phyloP scores from a whole-genome alignment of 2,113 vertebrate genomes.

The Procavia capensis region DNA sequence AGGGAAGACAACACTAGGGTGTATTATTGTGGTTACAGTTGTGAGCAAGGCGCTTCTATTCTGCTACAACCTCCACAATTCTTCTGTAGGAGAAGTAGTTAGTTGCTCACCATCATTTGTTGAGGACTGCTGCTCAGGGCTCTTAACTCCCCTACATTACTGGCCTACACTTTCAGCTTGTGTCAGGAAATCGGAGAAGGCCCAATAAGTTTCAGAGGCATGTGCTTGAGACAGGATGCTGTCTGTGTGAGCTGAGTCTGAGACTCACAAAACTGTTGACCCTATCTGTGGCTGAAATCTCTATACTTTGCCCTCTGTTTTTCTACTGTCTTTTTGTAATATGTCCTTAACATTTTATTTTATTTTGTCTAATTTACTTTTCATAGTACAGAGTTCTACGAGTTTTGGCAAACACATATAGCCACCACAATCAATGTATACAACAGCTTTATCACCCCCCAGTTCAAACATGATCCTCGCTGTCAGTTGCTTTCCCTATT shows the following conservation, averaged over 20 bases:
- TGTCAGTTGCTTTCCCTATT: neutral
- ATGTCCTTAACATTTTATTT: neutral
- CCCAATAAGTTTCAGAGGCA: too few relatives aligned
- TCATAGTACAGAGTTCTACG: neutral
- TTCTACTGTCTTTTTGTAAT: neutral
- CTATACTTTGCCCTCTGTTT: neutral
- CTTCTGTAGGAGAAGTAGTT: neutral
- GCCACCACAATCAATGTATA: neutral
- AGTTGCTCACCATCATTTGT: neutral
- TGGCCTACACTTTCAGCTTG: neutral
- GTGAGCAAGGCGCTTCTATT: neutral
- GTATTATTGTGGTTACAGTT: neutral
- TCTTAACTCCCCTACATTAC: neutral
- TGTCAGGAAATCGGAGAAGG: neutral
- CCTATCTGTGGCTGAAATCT: neutral
- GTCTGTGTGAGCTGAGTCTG: neutral
- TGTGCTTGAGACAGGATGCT: neutral
- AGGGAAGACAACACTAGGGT: neutral
- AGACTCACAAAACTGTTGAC: neutral
- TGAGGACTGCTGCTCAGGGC: neutral
- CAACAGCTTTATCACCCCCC: neutral
- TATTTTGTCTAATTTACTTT: fast-evolving
- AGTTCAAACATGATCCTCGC: neutral
- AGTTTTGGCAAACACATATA: neutral
- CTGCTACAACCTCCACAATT: neutral